Evolutionary conservation across 1,140 invertebrate genomes (phyloP).

Genomic region (Drosophila varians): DNA sequence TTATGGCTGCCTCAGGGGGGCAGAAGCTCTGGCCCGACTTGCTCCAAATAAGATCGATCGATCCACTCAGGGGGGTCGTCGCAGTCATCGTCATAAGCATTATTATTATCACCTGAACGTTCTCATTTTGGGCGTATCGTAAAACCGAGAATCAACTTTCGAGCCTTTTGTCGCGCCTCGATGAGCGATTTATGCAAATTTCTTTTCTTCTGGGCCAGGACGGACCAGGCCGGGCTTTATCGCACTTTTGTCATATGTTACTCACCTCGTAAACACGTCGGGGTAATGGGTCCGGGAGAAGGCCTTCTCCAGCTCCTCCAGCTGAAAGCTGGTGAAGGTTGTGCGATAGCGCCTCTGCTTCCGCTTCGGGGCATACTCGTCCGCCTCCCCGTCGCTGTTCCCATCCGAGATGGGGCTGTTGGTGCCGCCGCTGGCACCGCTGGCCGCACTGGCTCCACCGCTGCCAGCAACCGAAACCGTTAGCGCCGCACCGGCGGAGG

Average conservation of each 20-base stretch:
- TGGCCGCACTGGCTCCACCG: conserved; percentile 79
- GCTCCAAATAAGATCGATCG: conserved; percentile 53
- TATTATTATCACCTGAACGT: conserved; percentile 33
- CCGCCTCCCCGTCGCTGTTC: conserved; percentile 90
- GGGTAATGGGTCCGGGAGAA: conserved; percentile 99
- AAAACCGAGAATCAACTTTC: conserved; percentile 34
- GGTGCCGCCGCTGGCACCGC: conserved; percentile 83
- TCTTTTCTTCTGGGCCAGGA: conserved; percentile 10
- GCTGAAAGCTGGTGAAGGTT: conserved; percentile 97
- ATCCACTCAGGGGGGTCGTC: conserved; percentile 44
- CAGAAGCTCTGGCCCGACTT: conserved; percentile 4
- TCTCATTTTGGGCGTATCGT: conserved; percentile 37
- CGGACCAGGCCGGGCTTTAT: conserved; percentile 8
- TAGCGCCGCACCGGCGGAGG: conserved; percentile 55
- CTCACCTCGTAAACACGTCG: conserved; percentile 97
- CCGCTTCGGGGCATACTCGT: conserved; percentile 93
- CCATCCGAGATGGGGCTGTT: conserved; percentile 86
- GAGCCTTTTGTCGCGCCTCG: conserved; percentile 28
- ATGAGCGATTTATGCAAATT: conserved; percentile 67
- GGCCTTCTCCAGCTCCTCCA: conserved; percentile 98
- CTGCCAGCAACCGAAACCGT: conserved; percentile 56
- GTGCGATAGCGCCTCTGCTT: conserved; percentile 96
- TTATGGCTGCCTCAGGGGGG: conserved; percentile 4
- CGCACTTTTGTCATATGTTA: conserved; percentile 38
- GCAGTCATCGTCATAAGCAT: conserved; percentile 18